A percentile compares a stretch with the other conserved stretches of the same genome.
phyloP scores from a whole-genome alignment of 2,888 invertebrate genomes.

The Pteria penguin region DNA sequence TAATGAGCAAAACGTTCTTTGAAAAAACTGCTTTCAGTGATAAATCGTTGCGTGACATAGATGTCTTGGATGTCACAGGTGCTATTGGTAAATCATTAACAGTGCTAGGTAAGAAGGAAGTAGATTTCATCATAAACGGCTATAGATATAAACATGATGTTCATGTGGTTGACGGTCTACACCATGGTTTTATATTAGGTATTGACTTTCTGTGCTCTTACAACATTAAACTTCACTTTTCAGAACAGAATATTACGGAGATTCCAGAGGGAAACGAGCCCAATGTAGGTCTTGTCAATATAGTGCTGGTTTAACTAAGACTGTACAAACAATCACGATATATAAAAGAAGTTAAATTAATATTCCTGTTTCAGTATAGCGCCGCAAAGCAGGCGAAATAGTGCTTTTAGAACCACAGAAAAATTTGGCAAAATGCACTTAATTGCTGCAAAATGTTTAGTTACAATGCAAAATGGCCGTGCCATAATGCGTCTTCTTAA shows the following conservation, averaged over 20 bases:
- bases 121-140: background rate
- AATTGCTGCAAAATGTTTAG: constrained; percentile 2
- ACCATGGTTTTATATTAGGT: constrained; percentile 15
- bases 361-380: background rate
- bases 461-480: background rate
- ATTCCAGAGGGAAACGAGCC: background rate
- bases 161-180: constrained; percentile 15
- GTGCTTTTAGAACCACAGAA: constrained; percentile 6
- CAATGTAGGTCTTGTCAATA: constrained; percentile 1
- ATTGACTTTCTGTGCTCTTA: constrained; percentile 1
- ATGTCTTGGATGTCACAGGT: background rate
- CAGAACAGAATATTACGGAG: background rate
- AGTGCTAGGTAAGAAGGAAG: background rate
- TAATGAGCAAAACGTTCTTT: constrained; percentile 8
- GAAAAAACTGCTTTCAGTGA: background rate
- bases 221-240: constrained; percentile 5
- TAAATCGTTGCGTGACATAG: background rate
- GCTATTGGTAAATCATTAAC: constrained; percentile 7
- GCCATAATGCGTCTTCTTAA: background rate
- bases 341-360: constrained; percentile 6
- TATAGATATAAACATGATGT: background rate
- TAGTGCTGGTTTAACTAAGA: constrained; percentile 11
- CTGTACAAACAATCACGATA: background rate
- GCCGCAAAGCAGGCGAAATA: background rate
- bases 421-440: background rate